A percentile compares a stretch with the other conserved stretches of the same genome.
These are phyloP conservation scores for Lepidocyrtinus sp. DNA, from an alignment of 2,888 invertebrate genomes.

Conservation along the genomic window DNA sequence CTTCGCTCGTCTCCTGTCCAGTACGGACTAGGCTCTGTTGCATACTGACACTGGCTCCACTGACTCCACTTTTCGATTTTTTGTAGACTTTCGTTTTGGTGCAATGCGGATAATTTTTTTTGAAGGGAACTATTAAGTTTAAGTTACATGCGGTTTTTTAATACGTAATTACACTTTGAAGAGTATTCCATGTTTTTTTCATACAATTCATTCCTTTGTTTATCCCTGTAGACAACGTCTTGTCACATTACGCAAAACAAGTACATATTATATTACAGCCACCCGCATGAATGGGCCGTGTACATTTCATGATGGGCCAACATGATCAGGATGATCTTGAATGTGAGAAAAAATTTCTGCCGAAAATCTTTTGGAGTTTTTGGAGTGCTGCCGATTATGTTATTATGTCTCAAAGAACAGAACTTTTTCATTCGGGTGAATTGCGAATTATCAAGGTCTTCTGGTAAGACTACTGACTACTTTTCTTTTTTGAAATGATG, in stretches of 20 bases:
- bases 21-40: conserved; percentile 36
- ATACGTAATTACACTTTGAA: conserved; percentile 12
- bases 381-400: neutral
- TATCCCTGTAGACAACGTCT: neutral
- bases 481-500: too few relatives aligned
- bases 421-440: neutral
- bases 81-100: conserved; percentile 37
- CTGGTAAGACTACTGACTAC: too few relatives aligned
- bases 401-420: neutral
- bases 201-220: neutral
- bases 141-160: conserved; percentile 17
- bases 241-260: neutral
- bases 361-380: neutral
- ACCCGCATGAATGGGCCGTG: conserved; percentile 32
- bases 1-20: too few relatives aligned
- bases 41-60: conserved; percentile 11
- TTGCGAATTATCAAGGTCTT: conserved; percentile 53
- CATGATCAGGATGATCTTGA: neutral
- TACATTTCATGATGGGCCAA: conserved; percentile 3
- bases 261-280: conserved; percentile 9
- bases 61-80: conserved; percentile 8
- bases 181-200: conserved; percentile 18
- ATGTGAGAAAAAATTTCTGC: neutral
- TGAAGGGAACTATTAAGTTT: too few relatives aligned
- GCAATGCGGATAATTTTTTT: conserved; percentile 59